These are phyloP conservation scores for Catharus fuscescens DNA, from an alignment of 2,113 vertebrate species.

Conservation along the genomic window DNA sequence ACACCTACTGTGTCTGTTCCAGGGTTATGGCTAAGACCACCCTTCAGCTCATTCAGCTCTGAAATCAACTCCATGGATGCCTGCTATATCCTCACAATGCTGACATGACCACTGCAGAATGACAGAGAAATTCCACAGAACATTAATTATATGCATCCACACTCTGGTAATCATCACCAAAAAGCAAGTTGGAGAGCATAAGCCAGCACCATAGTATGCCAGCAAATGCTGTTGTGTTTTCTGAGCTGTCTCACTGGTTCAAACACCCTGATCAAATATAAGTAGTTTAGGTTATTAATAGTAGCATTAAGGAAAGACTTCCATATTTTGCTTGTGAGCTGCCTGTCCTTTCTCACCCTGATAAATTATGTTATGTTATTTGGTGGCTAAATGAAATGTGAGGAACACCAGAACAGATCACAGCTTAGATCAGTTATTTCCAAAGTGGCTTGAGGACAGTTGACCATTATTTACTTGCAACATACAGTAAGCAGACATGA, in stretches of 20 bases:
- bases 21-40: not conserved
- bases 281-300: not conserved
- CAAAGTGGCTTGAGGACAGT: not conserved
- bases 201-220: not conserved
- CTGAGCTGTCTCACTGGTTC: not conserved
- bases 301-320: not conserved
- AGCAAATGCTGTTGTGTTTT: not conserved
- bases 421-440: not conserved
- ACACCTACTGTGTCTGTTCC: not conserved
- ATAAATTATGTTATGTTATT: accelerated
- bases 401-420: not conserved
- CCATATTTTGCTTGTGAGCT: not conserved
- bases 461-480: not conserved
- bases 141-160: not conserved
- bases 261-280: not conserved
- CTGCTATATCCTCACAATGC: not conserved
- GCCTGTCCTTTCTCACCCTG: not conserved
- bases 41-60: not conserved
- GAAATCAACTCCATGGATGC: not conserved
- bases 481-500: not conserved
- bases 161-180: not conserved
- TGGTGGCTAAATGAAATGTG: not conserved
- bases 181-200: not conserved
- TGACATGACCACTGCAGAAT: not conserved
- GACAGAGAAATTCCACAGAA: not conserved